These are phyloP conservation scores for Pachycephala philippinensis DNA, from an alignment of 2,113 vertebrate species.

Conservation along the genomic window DNA sequence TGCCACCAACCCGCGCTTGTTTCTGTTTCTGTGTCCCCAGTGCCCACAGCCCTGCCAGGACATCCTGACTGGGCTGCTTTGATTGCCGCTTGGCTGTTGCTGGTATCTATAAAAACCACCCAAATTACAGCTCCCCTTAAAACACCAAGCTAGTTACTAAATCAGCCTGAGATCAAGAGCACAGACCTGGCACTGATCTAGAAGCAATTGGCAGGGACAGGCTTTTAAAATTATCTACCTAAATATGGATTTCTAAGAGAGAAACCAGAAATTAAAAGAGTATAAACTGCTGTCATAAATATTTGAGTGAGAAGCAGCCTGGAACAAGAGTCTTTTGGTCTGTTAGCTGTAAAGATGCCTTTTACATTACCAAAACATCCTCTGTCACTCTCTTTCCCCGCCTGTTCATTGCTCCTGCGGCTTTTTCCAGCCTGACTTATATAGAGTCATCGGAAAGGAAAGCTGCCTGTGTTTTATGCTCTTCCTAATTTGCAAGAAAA, in stretches of 20 bases:
- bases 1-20: neutral
- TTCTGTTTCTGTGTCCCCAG: neutral
- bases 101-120: neutral
- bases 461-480: slow-evolving; percentile 21
- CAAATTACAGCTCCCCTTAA: slow-evolving; percentile 45
- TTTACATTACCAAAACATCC: neutral
- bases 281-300: slow-evolving; percentile 18
- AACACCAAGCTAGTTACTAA: neutral
- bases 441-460: neutral
- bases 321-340: slow-evolving; percentile 7
- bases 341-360: slow-evolving; percentile 18
- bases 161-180: neutral
- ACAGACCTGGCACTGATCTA: neutral
- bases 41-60: neutral
- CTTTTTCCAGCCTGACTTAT: neutral
- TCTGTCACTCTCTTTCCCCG: neutral
- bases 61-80: neutral
- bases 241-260: slow-evolving; percentile 22
- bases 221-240: slow-evolving; percentile 32
- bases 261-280: slow-evolving; percentile 19
- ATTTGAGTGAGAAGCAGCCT: slow-evolving; percentile 16
- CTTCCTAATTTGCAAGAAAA: slow-evolving; percentile 51
- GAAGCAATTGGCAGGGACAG: neutral
- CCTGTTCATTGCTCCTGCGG: neutral
- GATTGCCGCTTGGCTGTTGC: neutral